phyloP scores from a whole-genome alignment of 1,140 invertebrate species.

The Coptotermes formosanus region DNA sequence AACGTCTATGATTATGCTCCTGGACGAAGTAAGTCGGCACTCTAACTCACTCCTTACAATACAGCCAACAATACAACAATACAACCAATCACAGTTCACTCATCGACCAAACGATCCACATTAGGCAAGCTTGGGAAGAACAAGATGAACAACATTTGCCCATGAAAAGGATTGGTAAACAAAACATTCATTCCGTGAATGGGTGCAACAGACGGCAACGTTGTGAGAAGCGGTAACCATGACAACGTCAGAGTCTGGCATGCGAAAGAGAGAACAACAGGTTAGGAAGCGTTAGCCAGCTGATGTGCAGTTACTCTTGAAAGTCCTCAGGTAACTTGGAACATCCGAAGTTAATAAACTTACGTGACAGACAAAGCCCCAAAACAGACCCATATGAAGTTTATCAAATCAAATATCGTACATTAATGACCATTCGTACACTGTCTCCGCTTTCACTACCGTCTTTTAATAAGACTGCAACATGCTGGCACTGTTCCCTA shows the following conservation, averaged over 20 bases:
- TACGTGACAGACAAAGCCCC: too few species aligned
- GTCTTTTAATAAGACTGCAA: too few species aligned
- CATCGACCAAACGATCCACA: too few species aligned
- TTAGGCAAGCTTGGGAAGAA: background rate
- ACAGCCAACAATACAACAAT: background rate
- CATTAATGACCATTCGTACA: too few species aligned
- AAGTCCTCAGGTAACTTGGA: background rate
- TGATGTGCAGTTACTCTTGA: background rate
- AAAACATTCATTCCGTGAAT: conserved; percentile 4
- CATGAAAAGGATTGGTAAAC: conserved; percentile 10
- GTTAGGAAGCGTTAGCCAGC: conserved; percentile 13
- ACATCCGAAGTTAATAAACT: too few species aligned
- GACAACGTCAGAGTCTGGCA: conserved; percentile 2
- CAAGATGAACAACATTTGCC: background rate
- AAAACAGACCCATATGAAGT: too few species aligned
- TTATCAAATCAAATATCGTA: too few species aligned
- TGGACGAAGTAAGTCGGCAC: background rate
- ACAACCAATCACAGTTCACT: background rate
- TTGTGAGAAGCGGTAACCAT: conserved; percentile 12
- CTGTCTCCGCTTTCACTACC: too few species aligned
- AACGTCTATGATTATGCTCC: too few species aligned
- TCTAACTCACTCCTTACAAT: background rate
- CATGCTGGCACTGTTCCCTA: too few species aligned
- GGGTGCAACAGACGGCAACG: background rate
- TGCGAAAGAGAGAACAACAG: conserved; percentile 1